Conservation (phyloP, 2,113 vertebrate species). For the Hiodon alosoides region DNA sequence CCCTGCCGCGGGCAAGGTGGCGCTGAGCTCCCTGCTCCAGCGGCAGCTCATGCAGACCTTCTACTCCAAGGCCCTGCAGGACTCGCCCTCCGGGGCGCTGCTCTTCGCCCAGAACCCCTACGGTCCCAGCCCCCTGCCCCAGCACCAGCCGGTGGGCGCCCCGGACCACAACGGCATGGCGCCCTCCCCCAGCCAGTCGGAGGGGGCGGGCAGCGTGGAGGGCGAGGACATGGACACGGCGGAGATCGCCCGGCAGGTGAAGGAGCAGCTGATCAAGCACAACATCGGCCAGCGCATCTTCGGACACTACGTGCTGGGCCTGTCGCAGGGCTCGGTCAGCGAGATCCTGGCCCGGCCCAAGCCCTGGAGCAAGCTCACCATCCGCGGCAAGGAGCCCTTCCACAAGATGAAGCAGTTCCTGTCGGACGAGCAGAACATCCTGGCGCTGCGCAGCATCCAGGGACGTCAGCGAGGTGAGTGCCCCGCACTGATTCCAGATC, state of each 20-base stretch:
- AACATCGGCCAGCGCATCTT: slow-evolving; percentile 96
- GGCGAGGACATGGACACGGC: slow-evolving; percentile 94
- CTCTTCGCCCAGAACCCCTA: slow-evolving; percentile 88
- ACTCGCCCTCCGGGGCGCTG: slow-evolving; percentile 74
- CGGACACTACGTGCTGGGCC: slow-evolving; percentile 93
- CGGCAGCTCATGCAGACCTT: slow-evolving; percentile 96
- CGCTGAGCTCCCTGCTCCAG: slow-evolving; percentile 94
- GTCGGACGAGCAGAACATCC: slow-evolving; percentile 93
- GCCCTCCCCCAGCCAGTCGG: slow-evolving; percentile 87
- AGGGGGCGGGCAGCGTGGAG: slow-evolving; percentile 79
- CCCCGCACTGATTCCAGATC: neutral
- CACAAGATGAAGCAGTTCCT: slow-evolving; percentile 99
- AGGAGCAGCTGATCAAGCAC: slow-evolving; percentile 98
- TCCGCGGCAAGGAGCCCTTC: slow-evolving; percentile 94
- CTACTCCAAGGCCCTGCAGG: slow-evolving; percentile 97
- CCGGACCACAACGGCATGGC: slow-evolving; percentile 88
- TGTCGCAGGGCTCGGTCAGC: slow-evolving; percentile 93
- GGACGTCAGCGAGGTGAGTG: slow-evolving; percentile 91
- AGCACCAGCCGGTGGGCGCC: slow-evolving; percentile 66
- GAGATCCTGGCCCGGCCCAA: slow-evolving; percentile 94
- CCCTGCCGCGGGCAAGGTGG: slow-evolving; percentile 93
- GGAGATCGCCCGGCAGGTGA: slow-evolving; percentile 93
- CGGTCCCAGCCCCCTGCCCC: slow-evolving; percentile 82
- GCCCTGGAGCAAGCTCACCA: slow-evolving; percentile 95
- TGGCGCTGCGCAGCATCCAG: slow-evolving; percentile 93